phyloP scores from a whole-genome alignment of 2,113 vertebrate species.

The Holacanthus passer region DNA sequence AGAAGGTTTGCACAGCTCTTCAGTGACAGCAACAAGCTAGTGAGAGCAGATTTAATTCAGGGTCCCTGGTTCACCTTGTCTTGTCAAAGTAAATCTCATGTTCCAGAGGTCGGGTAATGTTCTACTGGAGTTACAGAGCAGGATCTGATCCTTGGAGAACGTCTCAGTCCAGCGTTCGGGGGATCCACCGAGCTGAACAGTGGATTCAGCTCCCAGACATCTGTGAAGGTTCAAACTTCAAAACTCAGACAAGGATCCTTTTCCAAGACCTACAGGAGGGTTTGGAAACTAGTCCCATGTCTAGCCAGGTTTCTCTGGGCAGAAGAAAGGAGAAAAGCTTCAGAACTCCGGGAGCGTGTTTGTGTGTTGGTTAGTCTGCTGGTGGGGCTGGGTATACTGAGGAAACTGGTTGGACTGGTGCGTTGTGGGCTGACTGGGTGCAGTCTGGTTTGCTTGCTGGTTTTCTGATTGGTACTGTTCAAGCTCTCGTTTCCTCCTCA shows the following conservation, averaged over 20 bases:
- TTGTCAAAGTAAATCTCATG: slow-evolving; percentile 28
- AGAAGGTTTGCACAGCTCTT: slow-evolving; percentile 39
- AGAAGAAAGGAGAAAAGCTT: slow-evolving; percentile 39
- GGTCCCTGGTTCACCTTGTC: slow-evolving; percentile 43
- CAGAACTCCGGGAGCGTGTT: slow-evolving; percentile 73
- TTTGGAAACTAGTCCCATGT: slow-evolving; percentile 39
- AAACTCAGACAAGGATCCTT: slow-evolving; percentile 26
- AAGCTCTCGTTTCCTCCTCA: slow-evolving; percentile 94
- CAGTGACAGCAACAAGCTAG: slow-evolving; percentile 55
- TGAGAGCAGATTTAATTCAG: slow-evolving; percentile 57
- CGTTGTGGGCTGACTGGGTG: slow-evolving; percentile 51
- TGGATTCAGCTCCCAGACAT: slow-evolving; percentile 38
- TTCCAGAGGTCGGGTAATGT: slow-evolving; percentile 42
- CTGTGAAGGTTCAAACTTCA: slow-evolving; percentile 27
- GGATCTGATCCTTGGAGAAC: slow-evolving; percentile 25
- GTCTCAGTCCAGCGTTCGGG: slow-evolving; percentile 26
- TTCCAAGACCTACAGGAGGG: slow-evolving; percentile 15
- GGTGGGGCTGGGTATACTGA: slow-evolving; percentile 76
- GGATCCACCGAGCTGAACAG: slow-evolving; percentile 30
- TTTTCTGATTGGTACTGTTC: slow-evolving; percentile 92
- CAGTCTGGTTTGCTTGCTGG: slow-evolving; percentile 71
- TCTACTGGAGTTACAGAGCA: slow-evolving; percentile 25
- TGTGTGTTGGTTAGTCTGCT: slow-evolving; percentile 78
- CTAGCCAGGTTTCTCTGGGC: slow-evolving; percentile 31
- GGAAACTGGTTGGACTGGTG: slow-evolving; percentile 84